Evolutionary conservation across 2,797 vertebrate genomes (phyloP).

Genomic region (Rhynchotus rufescens): DNA sequence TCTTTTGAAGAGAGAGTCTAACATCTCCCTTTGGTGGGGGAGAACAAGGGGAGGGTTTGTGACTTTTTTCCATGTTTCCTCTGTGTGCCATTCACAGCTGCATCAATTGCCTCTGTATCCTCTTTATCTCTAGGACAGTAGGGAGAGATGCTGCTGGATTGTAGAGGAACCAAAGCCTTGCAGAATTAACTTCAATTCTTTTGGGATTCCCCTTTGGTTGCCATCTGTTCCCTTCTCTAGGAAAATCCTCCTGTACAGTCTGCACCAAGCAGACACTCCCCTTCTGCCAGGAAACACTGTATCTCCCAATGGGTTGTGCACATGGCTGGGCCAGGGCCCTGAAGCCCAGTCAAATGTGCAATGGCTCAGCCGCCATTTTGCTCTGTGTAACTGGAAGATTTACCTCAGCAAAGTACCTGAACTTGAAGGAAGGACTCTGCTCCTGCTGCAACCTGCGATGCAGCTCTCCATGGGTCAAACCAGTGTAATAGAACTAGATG

Average conservation of each 20-base stretch:
- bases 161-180: neutral
- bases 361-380: neutral
- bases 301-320: neutral
- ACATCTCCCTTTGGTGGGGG: neutral
- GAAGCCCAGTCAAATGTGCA: neutral
- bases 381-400: neutral
- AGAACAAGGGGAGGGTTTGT: neutral
- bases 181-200: neutral
- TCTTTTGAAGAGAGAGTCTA: neutral
- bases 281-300: neutral
- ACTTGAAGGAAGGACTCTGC: neutral
- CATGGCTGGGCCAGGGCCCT: neutral
- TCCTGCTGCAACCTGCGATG: neutral
- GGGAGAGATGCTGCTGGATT: neutral
- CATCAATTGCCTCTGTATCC: neutral
- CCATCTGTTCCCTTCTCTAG: neutral
- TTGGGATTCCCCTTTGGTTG: neutral
- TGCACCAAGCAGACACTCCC: neutral
- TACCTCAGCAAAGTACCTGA: neutral
- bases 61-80: accelerated
- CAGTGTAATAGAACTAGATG: neutral
- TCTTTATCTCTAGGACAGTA: neutral
- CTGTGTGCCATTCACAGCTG: accelerated
- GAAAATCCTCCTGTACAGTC: neutral
- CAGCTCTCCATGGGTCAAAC: neutral